Percentiles rank a stretch among this genome's conserved stretches.
Conservation (phyloP, 1,140 invertebrate species). For the Achroia grisella region DNA sequence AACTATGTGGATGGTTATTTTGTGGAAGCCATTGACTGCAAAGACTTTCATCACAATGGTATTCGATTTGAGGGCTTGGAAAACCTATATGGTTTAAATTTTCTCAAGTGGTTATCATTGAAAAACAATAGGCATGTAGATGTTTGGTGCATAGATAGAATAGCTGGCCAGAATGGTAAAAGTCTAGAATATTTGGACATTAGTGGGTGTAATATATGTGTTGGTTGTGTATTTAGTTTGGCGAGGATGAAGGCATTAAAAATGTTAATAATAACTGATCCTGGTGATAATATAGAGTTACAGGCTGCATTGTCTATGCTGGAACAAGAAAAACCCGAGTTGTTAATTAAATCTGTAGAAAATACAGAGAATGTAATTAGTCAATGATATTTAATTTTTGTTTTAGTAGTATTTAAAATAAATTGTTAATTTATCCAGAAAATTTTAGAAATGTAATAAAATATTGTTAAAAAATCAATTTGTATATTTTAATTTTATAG, state of each 20-base stretch:
- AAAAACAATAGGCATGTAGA: conserved; percentile 58
- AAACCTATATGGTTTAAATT: conserved; percentile 44
- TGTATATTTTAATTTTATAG: no score
- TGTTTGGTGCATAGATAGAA: conserved; percentile 64
- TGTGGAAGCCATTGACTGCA: conserved; percentile 63
- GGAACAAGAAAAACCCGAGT: conserved; percentile 48
- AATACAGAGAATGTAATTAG: no score
- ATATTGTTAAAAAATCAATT: no score
- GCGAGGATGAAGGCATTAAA: conserved; percentile 51
- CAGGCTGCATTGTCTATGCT: conserved; percentile 53
- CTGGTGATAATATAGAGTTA: conserved; percentile 45
- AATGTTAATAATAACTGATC: conserved; percentile 46
- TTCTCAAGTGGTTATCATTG: conserved; percentile 61
- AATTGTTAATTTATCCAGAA: no score
- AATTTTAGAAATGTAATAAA: no score
- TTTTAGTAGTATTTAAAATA: no score
- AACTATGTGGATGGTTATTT: conserved; percentile 43
- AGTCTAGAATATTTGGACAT: conserved; percentile 62
- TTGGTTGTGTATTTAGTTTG: conserved; percentile 47
- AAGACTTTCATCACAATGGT: conserved; percentile 50
- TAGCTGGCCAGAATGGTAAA: conserved; percentile 47
- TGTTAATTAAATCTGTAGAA: conserved; percentile 46
- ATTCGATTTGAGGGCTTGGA: conserved; percentile 64
- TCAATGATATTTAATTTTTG: not conserved
- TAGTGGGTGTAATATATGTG: conserved; percentile 46